Conservation (phyloP, 1,140 invertebrate species). For the Hestina assimilis region DNA sequence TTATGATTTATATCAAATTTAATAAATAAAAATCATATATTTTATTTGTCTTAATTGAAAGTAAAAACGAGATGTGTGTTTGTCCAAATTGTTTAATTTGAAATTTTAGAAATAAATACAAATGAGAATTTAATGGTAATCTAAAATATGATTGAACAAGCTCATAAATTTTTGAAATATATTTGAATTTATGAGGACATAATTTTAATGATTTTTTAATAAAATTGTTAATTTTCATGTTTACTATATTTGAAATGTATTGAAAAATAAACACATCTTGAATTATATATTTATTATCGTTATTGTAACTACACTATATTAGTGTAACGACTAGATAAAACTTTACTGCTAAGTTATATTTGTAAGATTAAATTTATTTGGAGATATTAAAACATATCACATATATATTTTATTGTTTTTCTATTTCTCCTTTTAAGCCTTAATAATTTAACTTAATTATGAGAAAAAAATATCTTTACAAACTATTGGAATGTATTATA, state of each 20-base stretch:
- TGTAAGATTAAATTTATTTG: constrained; percentile 52
- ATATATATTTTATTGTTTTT: constrained; percentile 39
- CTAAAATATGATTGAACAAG: no score
- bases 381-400: constrained; percentile 70
- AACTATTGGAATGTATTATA: not conserved
- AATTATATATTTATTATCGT: constrained; percentile 55
- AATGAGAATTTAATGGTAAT: no score
- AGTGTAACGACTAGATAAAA: constrained; percentile 69
- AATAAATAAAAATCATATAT: no score
- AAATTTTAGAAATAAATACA: no score
- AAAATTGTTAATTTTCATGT: no score
- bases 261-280: constrained; percentile 13
- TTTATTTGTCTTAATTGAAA: no score
- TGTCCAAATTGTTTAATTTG: no score
- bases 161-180: no score
- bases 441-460: not conserved
- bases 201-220: no score
- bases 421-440: constrained; percentile 18
- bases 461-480: not conserved
- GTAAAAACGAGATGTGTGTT: no score
- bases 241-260: not conserved
- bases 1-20: no score
- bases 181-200: no score
- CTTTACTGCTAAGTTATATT: constrained; percentile 45
- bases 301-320: constrained; percentile 72